A percentile compares a stretch with the other conserved stretches of the same genome.
Conservation (phyloP, 2,888 invertebrate genomes). For the Ceraclea dissimilis region DNA sequence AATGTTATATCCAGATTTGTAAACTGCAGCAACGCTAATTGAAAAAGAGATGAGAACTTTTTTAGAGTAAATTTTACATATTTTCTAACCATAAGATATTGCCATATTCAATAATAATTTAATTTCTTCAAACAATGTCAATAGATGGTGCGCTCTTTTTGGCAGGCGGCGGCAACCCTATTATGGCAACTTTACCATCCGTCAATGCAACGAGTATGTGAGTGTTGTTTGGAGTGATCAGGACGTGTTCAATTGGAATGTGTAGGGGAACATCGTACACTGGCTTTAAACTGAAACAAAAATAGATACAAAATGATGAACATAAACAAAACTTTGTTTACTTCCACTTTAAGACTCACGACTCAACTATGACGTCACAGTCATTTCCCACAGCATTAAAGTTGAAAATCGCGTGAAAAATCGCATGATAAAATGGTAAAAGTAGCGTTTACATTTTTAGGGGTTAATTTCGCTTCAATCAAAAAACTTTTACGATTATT, state of each 20-base stretch:
- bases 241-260: slow-evolving; percentile 44
- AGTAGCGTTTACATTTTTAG: too few species aligned
- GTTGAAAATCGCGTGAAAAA: too few species aligned
- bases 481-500: too few species aligned
- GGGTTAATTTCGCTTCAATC: too few species aligned
- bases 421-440: too few species aligned
- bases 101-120: background rate
- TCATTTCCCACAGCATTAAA: too few species aligned
- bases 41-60: background rate
- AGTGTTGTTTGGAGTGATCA: slow-evolving; percentile 45
- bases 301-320: background rate
- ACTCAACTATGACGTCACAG: too few species aligned
- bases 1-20: too few species aligned
- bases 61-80: background rate
- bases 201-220: slow-evolving; percentile 51
- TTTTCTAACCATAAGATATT: background rate
- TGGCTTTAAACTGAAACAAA: slow-evolving; percentile 38
- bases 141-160: slow-evolving; percentile 19
- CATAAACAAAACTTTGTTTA: background rate
- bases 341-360: too few species aligned
- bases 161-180: slow-evolving; percentile 27
- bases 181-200: slow-evolving; percentile 48
- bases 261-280: slow-evolving; percentile 46
- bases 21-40: background rate
- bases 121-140: slow-evolving; percentile 6